phyloP scores from a whole-genome alignment of 2,888 invertebrate genomes.

The Trypoxylon attenuatum region DNA sequence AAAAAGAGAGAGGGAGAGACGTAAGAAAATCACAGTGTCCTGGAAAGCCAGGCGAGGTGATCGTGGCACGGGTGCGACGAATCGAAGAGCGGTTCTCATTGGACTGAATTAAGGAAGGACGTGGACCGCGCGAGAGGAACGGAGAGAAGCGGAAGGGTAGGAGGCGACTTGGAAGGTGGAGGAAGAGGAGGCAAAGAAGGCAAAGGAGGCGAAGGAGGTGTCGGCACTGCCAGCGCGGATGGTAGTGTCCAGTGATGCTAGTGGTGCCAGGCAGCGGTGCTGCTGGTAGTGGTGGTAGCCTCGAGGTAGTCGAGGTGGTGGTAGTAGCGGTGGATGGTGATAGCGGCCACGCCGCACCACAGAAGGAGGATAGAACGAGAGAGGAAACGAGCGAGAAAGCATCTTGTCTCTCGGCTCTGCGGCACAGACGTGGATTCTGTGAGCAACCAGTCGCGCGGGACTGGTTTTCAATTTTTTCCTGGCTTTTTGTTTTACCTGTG shows the following conservation, averaged over 20 bases:
- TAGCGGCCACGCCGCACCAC: slow-evolving; percentile 11
- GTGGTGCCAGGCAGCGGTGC: slow-evolving; percentile 23
- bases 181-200: slow-evolving; percentile 34
- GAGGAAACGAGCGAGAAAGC: slow-evolving; percentile 36
- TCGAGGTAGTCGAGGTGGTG: slow-evolving; percentile 14
- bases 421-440: slow-evolving; percentile 36
- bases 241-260: neutral
- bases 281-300: slow-evolving; percentile 30
- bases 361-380: slow-evolving; percentile 14
- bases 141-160: slow-evolving; percentile 51
- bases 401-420: slow-evolving; percentile 18
- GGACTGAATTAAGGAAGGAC: slow-evolving; percentile 71
- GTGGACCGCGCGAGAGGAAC: slow-evolving; percentile 66
- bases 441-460: slow-evolving; percentile 57
- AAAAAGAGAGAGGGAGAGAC: neutral
- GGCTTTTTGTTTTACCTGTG: slow-evolving; percentile 63
- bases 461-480: slow-evolving; percentile 65
- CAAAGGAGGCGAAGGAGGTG: slow-evolving; percentile 50
- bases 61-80: slow-evolving; percentile 52
- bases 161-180: slow-evolving; percentile 1
- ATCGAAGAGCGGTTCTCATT: slow-evolving; percentile 67
- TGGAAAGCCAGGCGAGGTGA: slow-evolving; percentile 25
- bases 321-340: slow-evolving; percentile 40
- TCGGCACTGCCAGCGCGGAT: slow-evolving; percentile 53
- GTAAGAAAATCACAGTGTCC: slow-evolving; percentile 15